These are phyloP conservation scores for Parochlus steinenii DNA, from an alignment of 2,888 invertebrate species.

Conservation along the genomic window DNA sequence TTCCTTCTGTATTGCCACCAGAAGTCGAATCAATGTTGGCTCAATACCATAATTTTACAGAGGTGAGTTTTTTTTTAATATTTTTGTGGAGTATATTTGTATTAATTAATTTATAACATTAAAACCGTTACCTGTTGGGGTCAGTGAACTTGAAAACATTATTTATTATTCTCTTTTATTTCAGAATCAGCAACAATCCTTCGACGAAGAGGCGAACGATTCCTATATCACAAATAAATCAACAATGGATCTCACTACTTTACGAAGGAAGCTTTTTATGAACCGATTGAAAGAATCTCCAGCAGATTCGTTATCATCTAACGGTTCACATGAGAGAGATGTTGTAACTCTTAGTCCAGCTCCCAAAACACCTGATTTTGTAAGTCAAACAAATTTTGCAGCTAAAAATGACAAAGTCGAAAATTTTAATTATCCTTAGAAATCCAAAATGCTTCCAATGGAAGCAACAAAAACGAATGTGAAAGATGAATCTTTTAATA, in stretches of 20 bases:
- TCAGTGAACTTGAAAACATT: not conserved
- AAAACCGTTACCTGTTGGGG: not conserved
- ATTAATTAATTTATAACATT: not conserved
- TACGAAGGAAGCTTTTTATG: slow-evolving; percentile 27
- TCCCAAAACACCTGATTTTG: slow-evolving; percentile 16
- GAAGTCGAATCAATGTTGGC: slow-evolving; percentile 39
- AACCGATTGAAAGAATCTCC: slow-evolving; percentile 17
- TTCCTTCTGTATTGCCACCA: slow-evolving; percentile 38
- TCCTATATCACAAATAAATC: not conserved
- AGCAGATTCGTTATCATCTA: slow-evolving; percentile 17
- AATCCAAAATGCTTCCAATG: too few relatives aligned
- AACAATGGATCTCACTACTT: slow-evolving; percentile 15
- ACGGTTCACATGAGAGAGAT: slow-evolving; percentile 16
- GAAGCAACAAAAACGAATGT: too few relatives aligned
- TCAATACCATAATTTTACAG: slow-evolving; percentile 37
- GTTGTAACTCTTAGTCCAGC: slow-evolving; percentile 16
- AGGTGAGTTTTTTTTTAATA: slow-evolving; percentile 14
- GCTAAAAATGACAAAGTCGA: not conserved
- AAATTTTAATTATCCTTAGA: not conserved
- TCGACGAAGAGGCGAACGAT: not conserved
- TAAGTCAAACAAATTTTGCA: slow-evolving; percentile 3
- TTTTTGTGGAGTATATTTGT: not conserved
- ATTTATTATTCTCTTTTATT: not conserved
- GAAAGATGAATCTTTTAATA: not conserved
- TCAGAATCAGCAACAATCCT: slow-evolving; percentile 18